A percentile compares a stretch with the other conserved stretches of the same genome.
phyloP scores from a whole-genome alignment of 2,888 invertebrate species.

The Margaritifera margaritifera region DNA sequence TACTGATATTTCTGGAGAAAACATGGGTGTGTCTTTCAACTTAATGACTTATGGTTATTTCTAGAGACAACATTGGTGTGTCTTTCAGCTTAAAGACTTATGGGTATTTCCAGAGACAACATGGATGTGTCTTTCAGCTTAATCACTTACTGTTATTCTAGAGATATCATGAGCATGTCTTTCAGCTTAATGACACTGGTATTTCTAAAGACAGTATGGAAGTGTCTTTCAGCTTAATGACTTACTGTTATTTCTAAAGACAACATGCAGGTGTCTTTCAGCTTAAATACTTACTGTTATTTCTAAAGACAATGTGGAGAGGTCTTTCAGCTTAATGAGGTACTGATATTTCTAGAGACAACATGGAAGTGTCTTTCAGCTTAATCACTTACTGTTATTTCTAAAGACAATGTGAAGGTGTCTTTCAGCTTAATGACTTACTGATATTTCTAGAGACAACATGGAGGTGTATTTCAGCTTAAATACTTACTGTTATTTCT shows the following conservation, averaged over 20 bases:
- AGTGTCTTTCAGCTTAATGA: too few relatives aligned
- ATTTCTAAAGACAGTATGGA: too few relatives aligned
- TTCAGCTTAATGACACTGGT: conserved; percentile 91
- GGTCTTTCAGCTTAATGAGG: conserved; percentile 90
- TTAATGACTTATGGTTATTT: conserved; percentile 77
- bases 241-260: conserved; percentile 81
- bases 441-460: conserved; percentile 86
- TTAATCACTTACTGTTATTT: conserved; percentile 77
- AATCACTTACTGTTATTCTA: conserved; percentile 79
- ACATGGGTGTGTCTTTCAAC: too few relatives aligned
- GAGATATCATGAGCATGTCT: conserved; percentile 92
- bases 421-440: conserved; percentile 80
- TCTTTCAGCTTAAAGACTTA: conserved; percentile 43
- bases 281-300: conserved; percentile 78
- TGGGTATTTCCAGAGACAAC: conserved; percentile 86
- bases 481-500: conserved; percentile 83
- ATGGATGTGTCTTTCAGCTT: conserved; percentile 92
- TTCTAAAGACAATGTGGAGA: conserved; percentile 93
- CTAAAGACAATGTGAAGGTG: conserved; percentile 92
- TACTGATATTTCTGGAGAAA: too few relatives aligned
- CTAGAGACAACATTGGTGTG: conserved; percentile 92
- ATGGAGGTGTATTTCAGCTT: conserved; percentile 93
- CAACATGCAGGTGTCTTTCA: conserved; percentile 94
- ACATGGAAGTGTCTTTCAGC: too few relatives aligned
- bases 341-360: too few relatives aligned